A percentile compares a stretch with the other conserved stretches of the same genome.
phyloP scores from a whole-genome alignment of 2,888 invertebrate genomes.

The Mantis religiosa region DNA sequence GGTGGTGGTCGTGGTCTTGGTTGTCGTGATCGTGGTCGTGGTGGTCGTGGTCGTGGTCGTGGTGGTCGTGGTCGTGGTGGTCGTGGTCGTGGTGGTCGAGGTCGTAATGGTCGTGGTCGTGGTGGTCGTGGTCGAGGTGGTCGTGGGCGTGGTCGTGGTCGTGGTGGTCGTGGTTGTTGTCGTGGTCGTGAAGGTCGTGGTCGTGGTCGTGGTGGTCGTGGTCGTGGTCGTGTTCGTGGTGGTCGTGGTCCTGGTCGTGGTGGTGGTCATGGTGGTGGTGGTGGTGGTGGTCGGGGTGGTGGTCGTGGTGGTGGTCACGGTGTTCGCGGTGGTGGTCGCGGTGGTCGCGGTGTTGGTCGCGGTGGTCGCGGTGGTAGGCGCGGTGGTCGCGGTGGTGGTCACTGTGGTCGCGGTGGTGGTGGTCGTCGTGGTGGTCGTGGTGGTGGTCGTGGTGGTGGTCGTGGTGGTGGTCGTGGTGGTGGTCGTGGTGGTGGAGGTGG shows the following conservation, averaged over 20 bases:
- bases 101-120: background rate
- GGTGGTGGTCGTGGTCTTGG: too few species aligned
- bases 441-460: slow-evolving; percentile 40
- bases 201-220: too few species aligned
- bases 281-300: too few species aligned
- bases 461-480: slow-evolving; percentile 35
- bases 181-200: too few species aligned
- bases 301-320: background rate
- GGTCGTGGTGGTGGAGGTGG: background rate
- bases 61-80: background rate
- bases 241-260: background rate
- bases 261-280: background rate
- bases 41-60: background rate
- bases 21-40: too few species aligned
- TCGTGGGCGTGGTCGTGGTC: background rate
- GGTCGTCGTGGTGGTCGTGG: slow-evolving; percentile 30
- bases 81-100: background rate
- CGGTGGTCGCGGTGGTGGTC: slow-evolving; percentile 42
- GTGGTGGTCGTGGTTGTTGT: too few species aligned
- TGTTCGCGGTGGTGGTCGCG: too few species aligned
- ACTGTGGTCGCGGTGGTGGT: too few species aligned
- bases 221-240: too few species aligned
- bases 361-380: too few species aligned
- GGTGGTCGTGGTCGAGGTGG: background rate
- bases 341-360: too few species aligned